Evolutionary conservation across 1,140 invertebrate genomes (phyloP).

Genomic region (Contarinia nasturtii): DNA sequence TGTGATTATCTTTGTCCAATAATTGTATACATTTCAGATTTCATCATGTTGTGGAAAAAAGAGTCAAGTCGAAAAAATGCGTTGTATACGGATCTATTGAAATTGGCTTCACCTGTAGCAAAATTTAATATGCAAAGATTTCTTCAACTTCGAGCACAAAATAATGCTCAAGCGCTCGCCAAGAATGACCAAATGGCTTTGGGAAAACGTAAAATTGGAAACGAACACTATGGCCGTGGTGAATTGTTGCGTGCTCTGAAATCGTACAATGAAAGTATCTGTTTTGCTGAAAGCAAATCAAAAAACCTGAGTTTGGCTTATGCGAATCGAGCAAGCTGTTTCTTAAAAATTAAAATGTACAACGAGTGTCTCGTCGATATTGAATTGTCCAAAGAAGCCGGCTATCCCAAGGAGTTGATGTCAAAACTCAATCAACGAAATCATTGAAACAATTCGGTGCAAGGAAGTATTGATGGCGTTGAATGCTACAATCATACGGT

Average conservation of each 20-base stretch:
- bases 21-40: too few species aligned
- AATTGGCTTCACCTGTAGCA: background rate
- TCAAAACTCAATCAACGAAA: constrained; percentile 31
- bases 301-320: constrained; percentile 36
- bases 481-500: constrained; percentile 20
- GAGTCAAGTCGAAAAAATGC: background rate
- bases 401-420: constrained; percentile 29
- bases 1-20: too few species aligned
- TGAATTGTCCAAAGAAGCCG: constrained; percentile 25
- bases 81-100: background rate
- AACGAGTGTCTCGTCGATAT: constrained; percentile 38
- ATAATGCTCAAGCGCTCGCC: background rate
- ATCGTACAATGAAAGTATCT: constrained; percentile 40
- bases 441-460: constrained; percentile 24
- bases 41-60: background rate
- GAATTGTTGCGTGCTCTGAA: constrained; percentile 20
- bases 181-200: too few species aligned
- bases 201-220: background rate
- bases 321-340: constrained; percentile 49
- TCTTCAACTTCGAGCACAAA: background rate
- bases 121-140: background rate
- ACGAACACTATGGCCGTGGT: background rate
- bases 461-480: constrained; percentile 13
- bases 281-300: constrained; percentile 29
- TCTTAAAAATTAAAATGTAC: constrained; percentile 39